Conservation (phyloP, 1,140 invertebrate species). For the Lepidurus packardi region DNA sequence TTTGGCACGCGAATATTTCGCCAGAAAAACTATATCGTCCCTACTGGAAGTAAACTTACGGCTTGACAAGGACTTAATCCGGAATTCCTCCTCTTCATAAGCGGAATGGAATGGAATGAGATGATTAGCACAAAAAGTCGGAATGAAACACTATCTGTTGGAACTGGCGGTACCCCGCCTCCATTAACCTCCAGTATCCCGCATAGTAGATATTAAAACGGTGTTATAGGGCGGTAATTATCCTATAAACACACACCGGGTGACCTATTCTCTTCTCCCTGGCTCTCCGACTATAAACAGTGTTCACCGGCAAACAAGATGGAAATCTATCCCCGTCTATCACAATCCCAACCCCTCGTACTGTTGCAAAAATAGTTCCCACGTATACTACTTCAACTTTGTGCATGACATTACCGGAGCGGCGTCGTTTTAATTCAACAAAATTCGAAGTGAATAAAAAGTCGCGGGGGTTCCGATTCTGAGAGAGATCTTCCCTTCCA, state of each 20-base stretch:
- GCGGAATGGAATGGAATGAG: too few species aligned
- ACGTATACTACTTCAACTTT: too few species aligned
- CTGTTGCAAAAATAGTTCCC: background rate
- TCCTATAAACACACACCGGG: constrained; percentile 18
- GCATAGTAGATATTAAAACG: background rate
- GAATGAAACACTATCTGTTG: background rate
- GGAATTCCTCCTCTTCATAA: too few species aligned
- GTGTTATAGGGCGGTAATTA: background rate
- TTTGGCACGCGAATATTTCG: too few species aligned
- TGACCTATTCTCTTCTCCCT: background rate
- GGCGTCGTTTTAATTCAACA: too few species aligned
- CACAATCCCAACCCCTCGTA: background rate
- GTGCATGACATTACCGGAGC: too few species aligned
- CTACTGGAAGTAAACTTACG: too few species aligned
- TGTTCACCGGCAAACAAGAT: background rate
- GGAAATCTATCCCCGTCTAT: background rate
- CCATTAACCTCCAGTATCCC: constrained; percentile 15
- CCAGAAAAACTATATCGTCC: too few species aligned
- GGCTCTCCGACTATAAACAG: background rate
- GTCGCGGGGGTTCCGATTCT: too few species aligned
- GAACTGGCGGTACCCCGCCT: background rate
- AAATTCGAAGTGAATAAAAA: too few species aligned
- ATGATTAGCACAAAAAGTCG: background rate
- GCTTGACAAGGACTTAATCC: too few species aligned
- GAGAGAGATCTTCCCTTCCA: background rate